Conservation (phyloP, 2,113 vertebrate genomes). For the Plotosus lineatus region DNA sequence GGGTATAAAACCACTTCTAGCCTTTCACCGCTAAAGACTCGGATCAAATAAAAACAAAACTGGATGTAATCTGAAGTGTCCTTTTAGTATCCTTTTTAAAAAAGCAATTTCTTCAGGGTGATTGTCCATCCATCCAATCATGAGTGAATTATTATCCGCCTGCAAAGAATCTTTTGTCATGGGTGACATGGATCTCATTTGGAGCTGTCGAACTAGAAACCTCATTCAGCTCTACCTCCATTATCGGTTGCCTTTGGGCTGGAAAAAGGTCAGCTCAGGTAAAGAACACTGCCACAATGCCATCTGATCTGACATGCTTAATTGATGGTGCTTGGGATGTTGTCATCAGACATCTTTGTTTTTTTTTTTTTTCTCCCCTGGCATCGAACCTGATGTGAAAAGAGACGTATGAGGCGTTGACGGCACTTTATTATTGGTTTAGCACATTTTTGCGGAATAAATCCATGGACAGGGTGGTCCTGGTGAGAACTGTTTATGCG, state of each 20-base stretch:
- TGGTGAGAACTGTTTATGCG: slow-evolving; percentile 39
- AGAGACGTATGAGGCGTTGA: not conserved
- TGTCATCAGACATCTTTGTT: not conserved
- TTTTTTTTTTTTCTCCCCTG: not conserved
- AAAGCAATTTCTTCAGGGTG: slow-evolving; percentile 36
- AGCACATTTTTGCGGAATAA: slow-evolving; percentile 7
- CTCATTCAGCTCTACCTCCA: slow-evolving; percentile 30
- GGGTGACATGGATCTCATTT: slow-evolving; percentile 54
- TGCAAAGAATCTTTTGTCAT: slow-evolving; percentile 46
- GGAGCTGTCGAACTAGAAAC: slow-evolving; percentile 36
- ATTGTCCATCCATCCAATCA: slow-evolving; percentile 42
- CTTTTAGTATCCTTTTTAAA: not conserved
- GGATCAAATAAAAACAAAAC: not conserved
- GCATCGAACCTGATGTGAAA: not conserved
- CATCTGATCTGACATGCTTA: slow-evolving; percentile 41
- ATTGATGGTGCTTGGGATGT: slow-evolving; percentile 28
- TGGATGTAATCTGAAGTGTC: not conserved
- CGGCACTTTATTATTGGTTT: not conserved
- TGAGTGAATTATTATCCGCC: slow-evolving; percentile 44
- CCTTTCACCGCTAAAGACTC: not conserved
- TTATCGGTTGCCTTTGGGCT: slow-evolving; percentile 47
- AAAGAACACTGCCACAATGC: slow-evolving; percentile 15
- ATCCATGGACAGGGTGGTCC: slow-evolving; percentile 13
- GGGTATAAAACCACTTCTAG: not conserved
- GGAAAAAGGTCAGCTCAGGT: slow-evolving; percentile 49